These are phyloP conservation scores for Desoria tigrina DNA, from an alignment of 2,888 invertebrate species.

Conservation along the genomic window DNA sequence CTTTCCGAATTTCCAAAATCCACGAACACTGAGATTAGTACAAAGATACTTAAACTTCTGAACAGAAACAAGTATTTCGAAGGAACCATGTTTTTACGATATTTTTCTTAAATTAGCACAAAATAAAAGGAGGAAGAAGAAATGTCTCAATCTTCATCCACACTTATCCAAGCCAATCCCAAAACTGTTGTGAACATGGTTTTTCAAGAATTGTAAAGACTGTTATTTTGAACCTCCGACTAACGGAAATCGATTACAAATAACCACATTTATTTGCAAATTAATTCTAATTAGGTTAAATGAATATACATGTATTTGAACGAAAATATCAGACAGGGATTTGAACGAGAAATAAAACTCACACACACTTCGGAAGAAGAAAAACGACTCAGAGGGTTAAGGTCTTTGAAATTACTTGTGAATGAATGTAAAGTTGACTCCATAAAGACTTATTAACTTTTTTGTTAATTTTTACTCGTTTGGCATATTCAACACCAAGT, in stretches of 20 bases:
- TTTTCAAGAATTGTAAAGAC: neutral
- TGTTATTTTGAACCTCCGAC: neutral
- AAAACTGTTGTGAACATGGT: constrained; percentile 14
- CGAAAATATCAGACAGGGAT: no score
- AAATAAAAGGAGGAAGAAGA: no score
- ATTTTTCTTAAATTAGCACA: no score
- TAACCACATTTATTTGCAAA: neutral
- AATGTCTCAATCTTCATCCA: no score
- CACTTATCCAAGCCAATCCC: neutral
- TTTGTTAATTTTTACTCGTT: no score
- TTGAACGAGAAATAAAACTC: no score
- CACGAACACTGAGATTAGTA: neutral
- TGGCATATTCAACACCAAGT: no score
- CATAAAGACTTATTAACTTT: no score
- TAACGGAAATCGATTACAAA: constrained; percentile 6
- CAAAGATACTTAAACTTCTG: neutral
- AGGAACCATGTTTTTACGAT: constrained; percentile 1
- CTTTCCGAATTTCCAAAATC: neutral
- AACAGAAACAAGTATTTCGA: constrained; percentile 3
- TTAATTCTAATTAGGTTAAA: neutral
- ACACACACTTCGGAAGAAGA: no score
- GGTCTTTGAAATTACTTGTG: no score
- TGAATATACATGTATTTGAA: constrained; percentile 5
- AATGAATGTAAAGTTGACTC: no score
- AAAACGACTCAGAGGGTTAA: no score